Conservation (phyloP, 2,888 invertebrate genomes). For the Tromatobia lineatoria region DNA sequence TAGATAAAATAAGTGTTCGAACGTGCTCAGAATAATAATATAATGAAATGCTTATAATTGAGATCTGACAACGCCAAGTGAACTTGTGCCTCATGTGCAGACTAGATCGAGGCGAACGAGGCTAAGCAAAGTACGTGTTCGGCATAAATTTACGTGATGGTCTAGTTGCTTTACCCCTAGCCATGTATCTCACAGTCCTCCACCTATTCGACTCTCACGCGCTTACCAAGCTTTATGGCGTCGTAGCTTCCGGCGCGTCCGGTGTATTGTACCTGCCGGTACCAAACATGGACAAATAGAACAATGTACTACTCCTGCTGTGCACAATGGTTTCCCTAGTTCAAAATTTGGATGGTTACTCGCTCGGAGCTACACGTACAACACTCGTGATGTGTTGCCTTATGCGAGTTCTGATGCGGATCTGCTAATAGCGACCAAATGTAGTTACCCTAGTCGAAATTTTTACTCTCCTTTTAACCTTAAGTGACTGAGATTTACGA, state of each 20-base stretch:
- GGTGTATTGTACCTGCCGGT: conserved; percentile 16
- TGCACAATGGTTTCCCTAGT: conserved; percentile 14
- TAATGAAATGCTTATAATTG: neutral
- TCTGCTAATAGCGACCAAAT: conserved; percentile 1
- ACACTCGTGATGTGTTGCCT: neutral
- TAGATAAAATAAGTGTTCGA: neutral
- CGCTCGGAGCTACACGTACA: neutral
- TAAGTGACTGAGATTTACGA: too few relatives aligned
- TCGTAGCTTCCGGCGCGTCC: conserved; percentile 11
- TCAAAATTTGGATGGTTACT: neutral
- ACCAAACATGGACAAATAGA: neutral
- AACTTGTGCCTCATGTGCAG: neutral
- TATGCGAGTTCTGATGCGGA: neutral
- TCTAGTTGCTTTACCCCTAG: neutral
- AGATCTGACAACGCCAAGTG: too few relatives aligned
- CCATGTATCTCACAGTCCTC: conserved; percentile 1
- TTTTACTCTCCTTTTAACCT: too few relatives aligned
- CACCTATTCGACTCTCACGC: conserved; percentile 16
- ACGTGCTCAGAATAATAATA: neutral
- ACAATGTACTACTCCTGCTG: neutral
- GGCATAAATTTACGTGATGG: conserved; percentile 22
- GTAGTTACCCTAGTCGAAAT: too few relatives aligned
- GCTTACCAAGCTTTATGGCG: conserved; percentile 20
- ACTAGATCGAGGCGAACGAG: neutral
- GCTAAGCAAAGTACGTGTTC: conserved; percentile 7